Evolutionary conservation across 53 echinoderm and acorn worm genomes (phyloP).

Genomic region (Astropecten irregularis): DNA sequence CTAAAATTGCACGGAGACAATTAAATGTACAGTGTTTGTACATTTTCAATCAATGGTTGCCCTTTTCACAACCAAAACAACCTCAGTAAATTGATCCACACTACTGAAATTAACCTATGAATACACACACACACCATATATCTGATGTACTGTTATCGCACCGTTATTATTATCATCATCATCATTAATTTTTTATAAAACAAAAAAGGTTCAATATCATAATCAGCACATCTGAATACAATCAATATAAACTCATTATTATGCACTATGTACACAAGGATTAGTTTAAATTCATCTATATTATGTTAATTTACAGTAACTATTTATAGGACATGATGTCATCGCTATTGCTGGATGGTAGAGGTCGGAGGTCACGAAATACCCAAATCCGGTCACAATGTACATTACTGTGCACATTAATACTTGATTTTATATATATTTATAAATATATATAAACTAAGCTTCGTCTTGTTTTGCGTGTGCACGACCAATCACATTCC

Average conservation of each 20-base stretch:
- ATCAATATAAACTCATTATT: constrained; percentile 43
- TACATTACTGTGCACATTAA: no score
- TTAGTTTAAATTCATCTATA: constrained; percentile 20
- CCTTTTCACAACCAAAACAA: no score
- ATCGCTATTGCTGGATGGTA: constrained; percentile 42
- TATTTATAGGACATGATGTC: constrained; percentile 48
- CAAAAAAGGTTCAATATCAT: background rate
- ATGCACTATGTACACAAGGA: constrained; percentile 43
- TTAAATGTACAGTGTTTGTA: no score
- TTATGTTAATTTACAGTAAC: constrained; percentile 32
- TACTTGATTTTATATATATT: no score
- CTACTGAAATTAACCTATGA: background rate
- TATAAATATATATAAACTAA: no score
- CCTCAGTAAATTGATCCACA: no score
- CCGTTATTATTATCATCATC: constrained; percentile 29
- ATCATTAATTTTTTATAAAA: no score
- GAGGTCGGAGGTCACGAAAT: constrained; percentile 6
- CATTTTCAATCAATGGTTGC: no score
- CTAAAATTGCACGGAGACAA: no score
- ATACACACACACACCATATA: constrained; percentile 9
- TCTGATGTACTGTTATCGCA: constrained; percentile 29
- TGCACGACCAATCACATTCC: no score
- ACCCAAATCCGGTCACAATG: no score
- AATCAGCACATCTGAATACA: constrained; percentile 61
- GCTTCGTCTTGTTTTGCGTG: no score